phyloP scores from a whole-genome alignment of 2,888 invertebrate genomes.

The Platycheirus rosarum region DNA sequence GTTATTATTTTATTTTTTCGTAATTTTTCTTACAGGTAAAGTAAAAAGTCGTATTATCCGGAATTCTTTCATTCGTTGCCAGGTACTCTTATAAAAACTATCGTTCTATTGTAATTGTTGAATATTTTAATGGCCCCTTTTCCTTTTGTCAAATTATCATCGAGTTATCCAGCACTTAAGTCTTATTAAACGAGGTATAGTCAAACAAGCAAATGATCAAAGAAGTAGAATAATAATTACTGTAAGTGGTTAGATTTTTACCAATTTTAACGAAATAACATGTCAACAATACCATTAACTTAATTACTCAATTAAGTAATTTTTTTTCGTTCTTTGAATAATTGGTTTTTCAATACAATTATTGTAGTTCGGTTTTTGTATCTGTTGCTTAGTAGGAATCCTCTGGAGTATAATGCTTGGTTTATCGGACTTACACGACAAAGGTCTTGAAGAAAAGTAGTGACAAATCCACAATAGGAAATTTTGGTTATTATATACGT shows the following conservation, averaged over 20 bases:
- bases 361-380: no score
- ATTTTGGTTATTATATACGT: no score
- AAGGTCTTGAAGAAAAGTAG: no score
- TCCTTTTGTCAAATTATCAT: neutral
- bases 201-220: neutral
- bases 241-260: neutral
- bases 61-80: no score
- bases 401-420: no score
- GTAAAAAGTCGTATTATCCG: neutral
- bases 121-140: neutral
- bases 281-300: neutral
- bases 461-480: no score
- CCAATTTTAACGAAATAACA: neutral
- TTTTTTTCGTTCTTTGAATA: neutral
- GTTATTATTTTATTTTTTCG: neutral
- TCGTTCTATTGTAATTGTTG: no score
- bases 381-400: no score
- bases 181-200: neutral
- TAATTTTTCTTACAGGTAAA: conserved; percentile 12
- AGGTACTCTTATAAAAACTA: no score
- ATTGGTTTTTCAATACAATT: no score
- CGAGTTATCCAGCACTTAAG: neutral
- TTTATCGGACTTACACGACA: no score
- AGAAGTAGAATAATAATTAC: neutral
- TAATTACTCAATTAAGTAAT: neutral